A percentile compares a stretch with the other conserved stretches of the same genome.
Evolutionary conservation across 2,797 vertebrate genomes (phyloP).

Genomic region (Trachops cirrhosus): DNA sequence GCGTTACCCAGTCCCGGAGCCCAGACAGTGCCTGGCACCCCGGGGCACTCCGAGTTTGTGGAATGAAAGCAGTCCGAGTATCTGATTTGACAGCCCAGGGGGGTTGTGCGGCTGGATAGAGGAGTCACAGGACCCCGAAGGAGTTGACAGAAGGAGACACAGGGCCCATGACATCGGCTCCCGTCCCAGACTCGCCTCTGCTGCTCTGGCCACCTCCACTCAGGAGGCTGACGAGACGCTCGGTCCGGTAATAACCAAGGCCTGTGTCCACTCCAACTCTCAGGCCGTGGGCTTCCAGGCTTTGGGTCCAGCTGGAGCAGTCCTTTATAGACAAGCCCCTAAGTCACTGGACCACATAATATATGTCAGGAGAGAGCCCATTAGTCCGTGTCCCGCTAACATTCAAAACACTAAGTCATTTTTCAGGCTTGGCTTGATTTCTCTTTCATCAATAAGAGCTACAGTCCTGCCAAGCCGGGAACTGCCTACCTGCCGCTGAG

Average conservation of each 20-base stretch:
- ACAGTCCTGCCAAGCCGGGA: conserved; percentile 29
- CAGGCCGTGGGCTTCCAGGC: neutral
- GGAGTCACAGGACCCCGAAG: neutral
- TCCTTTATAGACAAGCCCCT: neutral
- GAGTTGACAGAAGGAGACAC: neutral
- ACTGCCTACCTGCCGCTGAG: neutral
- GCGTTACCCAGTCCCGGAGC: neutral
- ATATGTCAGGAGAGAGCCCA: neutral
- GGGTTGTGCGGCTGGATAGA: neutral
- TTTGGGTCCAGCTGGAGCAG: neutral
- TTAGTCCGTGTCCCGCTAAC: conserved; percentile 40
- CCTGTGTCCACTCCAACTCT: neutral
- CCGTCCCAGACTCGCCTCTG: neutral
- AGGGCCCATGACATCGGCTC: rapidly evolving
- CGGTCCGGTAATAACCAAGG: neutral
- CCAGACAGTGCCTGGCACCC: neutral
- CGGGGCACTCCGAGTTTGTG: rapidly evolving
- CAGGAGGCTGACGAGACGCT: neutral
- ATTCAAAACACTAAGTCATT: conserved; percentile 46
- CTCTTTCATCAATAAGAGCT: conserved; percentile 63
- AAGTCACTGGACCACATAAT: neutral
- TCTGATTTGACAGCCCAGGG: neutral
- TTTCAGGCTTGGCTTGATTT: conserved; percentile 61
- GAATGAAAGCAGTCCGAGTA: neutral
- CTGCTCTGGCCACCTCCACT: neutral